Base-by-base conservation (phyloP, 2,797 vertebrate species). In the Lindbergichthys nudifrons region DNA sequence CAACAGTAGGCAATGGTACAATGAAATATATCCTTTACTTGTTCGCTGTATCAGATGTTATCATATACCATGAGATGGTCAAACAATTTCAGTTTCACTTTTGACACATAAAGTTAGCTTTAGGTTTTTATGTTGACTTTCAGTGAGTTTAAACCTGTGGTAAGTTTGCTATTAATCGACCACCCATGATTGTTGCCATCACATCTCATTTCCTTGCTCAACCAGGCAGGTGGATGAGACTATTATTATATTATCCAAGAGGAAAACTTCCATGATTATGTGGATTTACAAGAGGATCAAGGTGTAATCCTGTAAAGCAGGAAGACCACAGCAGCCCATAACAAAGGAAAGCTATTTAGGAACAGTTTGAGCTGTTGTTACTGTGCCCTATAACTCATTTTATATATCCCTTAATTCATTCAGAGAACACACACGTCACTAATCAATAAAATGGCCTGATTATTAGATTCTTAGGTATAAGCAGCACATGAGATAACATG, bases 221-320 rank as follows among this genome's bases (percentile, higher is more conserved):
- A 56, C 74, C 51, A 72, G 56, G 64, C 77, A 86, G 81, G 56
- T 83, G 81, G 45, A 59, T 79, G 76, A 65, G 54, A 56, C 86
- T 69, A 70, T 82, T 73, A 82, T 88, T 83, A 88, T 58, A 61
- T 81, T 18, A 75, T 72, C 79, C 47, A 30, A 68, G 16, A 81
- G 70, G 73, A 76, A 85, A 84, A 59, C 70, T 5, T 62, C 51
- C 50, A 15, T 51, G 70, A 61, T 81, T 84, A 75, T 72, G 74
- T 70, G 66, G 73, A 10, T 9, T 84, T 66, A 65, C 10, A 53
- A 18, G 47, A 68, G 60, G 45, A 70, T 82, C n/a, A 71, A 57
- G 43, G 42, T 19, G 16, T 60, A 46, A 84, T 85, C 78, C 47
- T 57, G 18, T 39, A 66, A 77, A 78, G 75, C 42, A 54, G 60